Percentiles rank a stretch among this genome's conserved stretches.
phyloP scores from a whole-genome alignment of 37 sponge, comb jelly and placozoan species.

The Chondrosia reniformis region DNA sequence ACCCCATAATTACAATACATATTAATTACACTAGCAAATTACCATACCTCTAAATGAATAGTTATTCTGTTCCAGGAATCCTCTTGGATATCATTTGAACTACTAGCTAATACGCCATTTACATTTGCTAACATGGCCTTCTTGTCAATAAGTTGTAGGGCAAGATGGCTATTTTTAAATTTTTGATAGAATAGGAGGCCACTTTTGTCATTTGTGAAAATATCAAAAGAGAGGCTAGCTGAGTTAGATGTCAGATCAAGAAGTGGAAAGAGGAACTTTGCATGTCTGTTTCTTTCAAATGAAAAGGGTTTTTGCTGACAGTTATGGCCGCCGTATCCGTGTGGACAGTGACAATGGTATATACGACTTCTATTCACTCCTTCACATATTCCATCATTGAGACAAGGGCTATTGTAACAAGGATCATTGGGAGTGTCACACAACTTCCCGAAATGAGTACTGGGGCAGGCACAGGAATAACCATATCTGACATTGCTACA shows the following conservation, averaged over 20 bases:
- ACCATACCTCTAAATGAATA: no score
- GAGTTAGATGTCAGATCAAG: background rate
- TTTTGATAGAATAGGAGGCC: conserved; percentile 12
- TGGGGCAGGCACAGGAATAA: conserved; percentile 15
- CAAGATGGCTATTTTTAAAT: no score
- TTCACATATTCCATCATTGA: background rate
- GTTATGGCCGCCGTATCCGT: background rate
- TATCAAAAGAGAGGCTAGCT: background rate
- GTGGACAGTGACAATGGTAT: background rate
- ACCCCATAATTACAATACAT: no score
- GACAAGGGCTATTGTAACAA: background rate
- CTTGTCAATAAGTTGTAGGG: no score
- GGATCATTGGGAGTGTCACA: conserved; percentile 7
- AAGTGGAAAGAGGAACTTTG: background rate
- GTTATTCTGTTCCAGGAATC: no score
- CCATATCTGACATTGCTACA: background rate
- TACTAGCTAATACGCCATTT: no score
- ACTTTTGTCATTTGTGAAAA: background rate
- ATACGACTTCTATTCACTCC: background rate
- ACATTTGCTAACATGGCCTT: no score
- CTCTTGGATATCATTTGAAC: no score
- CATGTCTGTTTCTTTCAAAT: background rate
- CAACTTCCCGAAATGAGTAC: background rate
- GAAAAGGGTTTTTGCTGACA: background rate
- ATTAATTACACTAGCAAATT: no score